A percentile compares a stretch with the other conserved stretches of the same genome.
phyloP scores from a whole-genome alignment of 2,113 vertebrate genomes.

The Helogale parvula region DNA sequence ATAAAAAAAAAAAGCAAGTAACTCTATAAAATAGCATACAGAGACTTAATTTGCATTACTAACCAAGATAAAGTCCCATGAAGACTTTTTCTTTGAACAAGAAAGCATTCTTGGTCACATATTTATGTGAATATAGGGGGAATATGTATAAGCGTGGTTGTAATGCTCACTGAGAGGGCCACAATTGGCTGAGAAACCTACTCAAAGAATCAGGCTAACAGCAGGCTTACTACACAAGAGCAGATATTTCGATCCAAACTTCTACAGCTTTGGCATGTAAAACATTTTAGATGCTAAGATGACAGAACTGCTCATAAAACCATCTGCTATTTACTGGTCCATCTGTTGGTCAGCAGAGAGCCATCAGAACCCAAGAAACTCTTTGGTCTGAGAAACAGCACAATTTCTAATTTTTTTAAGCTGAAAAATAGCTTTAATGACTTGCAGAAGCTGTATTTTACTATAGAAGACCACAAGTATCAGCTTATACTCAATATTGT shows the following conservation, averaged over 20 bases:
- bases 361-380: not conserved
- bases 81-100: not conserved
- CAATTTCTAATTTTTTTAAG: not conserved
- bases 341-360: slow-evolving; percentile 70
- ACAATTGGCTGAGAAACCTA: not conserved
- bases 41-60: not conserved
- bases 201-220: slow-evolving; percentile 11
- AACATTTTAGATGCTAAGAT: slow-evolving; percentile 51
- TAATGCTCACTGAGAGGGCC: not conserved
- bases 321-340: slow-evolving; percentile 71
- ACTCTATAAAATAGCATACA: not conserved
- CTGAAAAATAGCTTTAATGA: not conserved
- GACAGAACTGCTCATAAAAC: slow-evolving; percentile 57
- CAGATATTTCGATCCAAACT: slow-evolving; percentile 34
- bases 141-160: not conserved
- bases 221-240: not conserved
- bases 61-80: not conserved
- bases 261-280: slow-evolving; percentile 11
- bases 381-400: not conserved
- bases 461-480: not conserved
- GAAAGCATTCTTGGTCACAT: not conserved
- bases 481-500: not conserved
- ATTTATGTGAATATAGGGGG: not conserved
- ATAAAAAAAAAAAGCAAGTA: not conserved
- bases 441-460: not conserved